These are phyloP conservation scores for Cryptosula pallasiana DNA, from an alignment of 2,888 invertebrate genomes.

Conservation along the genomic window DNA sequence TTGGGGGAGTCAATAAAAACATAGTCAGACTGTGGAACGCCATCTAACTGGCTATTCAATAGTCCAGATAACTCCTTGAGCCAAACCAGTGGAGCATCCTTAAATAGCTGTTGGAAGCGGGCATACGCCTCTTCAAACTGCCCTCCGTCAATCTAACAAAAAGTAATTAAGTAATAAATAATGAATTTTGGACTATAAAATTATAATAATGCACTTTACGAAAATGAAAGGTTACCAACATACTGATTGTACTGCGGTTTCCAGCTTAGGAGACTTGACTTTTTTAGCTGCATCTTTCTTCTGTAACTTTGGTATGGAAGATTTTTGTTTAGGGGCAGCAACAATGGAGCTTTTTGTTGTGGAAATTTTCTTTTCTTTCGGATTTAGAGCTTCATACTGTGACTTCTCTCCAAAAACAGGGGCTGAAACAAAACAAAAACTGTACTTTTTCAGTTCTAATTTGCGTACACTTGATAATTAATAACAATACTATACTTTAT, in stretches of 20 bases:
- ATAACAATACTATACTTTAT: no score
- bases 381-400: slow-evolving; percentile 13
- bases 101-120: slow-evolving; percentile 44
- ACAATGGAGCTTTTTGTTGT: not conserved
- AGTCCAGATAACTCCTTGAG: slow-evolving; percentile 51
- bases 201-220: not conserved
- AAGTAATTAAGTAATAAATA: not conserved
- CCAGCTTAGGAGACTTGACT: not conserved
- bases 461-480: no score
- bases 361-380: not conserved
- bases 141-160: not conserved
- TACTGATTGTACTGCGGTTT: not conserved
- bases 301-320: not conserved
- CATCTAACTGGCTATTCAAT: slow-evolving; percentile 46
- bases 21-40: slow-evolving; percentile 39
- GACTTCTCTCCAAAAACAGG: slow-evolving; percentile 17
- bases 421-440: not conserved
- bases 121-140: slow-evolving; percentile 44
- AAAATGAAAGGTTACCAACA: not conserved
- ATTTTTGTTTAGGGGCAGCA: not conserved
- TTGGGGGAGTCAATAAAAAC: slow-evolving; percentile 34
- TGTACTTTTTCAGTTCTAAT: no score
- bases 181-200: not conserved
- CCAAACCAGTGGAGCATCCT: slow-evolving; percentile 50
- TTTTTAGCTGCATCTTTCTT: slow-evolving; percentile 10